phyloP scores from a whole-genome alignment of 37 sponge, comb jelly and placozoan species.

The Beroe forskalii region DNA sequence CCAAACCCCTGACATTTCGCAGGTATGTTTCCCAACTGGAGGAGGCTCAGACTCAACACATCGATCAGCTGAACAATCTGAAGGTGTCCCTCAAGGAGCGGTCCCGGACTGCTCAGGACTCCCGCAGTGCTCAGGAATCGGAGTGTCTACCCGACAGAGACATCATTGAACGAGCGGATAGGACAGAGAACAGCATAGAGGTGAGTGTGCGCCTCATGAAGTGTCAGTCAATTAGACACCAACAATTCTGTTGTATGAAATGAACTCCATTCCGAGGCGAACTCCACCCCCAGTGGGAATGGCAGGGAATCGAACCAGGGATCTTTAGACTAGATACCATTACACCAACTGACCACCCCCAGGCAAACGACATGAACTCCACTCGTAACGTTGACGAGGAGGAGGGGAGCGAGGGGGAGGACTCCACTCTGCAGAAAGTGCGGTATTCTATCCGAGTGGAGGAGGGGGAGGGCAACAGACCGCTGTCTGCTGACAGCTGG shows the following conservation, averaged over 20 bases:
- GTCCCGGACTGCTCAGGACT: not conserved
- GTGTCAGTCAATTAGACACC: not conserved
- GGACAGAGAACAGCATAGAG: slow-evolving; percentile 33
- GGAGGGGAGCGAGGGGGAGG: slow-evolving; percentile 8
- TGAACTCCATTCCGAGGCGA: too few relatives aligned
- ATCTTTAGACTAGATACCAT: not conserved
- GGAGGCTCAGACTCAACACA: slow-evolving; percentile 24
- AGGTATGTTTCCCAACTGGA: slow-evolving; percentile 12
- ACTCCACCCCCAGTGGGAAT: too few relatives aligned
- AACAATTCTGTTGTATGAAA: too few relatives aligned
- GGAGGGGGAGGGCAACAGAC: not conserved
- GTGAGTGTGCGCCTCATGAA: not conserved
- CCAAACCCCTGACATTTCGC: too few relatives aligned
- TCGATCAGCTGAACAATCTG: slow-evolving; percentile 27
- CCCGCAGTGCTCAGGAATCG: not conserved
- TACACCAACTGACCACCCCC: not conserved
- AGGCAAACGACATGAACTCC: slow-evolving; percentile 30
- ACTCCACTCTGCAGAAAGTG: slow-evolving; percentile 3
- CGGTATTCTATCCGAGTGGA: not conserved
- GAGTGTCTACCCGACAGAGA: slow-evolving; percentile 17
- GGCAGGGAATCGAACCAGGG: not conserved
- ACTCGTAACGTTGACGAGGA: slow-evolving; percentile 6
- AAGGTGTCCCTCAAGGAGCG: slow-evolving; percentile 52
- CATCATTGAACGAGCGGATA: not conserved
- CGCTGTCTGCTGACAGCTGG: slow-evolving; percentile 16